Evolutionary conservation across 1,140 invertebrate genomes (phyloP).

Genomic region (Drosophila melanica): DNA sequence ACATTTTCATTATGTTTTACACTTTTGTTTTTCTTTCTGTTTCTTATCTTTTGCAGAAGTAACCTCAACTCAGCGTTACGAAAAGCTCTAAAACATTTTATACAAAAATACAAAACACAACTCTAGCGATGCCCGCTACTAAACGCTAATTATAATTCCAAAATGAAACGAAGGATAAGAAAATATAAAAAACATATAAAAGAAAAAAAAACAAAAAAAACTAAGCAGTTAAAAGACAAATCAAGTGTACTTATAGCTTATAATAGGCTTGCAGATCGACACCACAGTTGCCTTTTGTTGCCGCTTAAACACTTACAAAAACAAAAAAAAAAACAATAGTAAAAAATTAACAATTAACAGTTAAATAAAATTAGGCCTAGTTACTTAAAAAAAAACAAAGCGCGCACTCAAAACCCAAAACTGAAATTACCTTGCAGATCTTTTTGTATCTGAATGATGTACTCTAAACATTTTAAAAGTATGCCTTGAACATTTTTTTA

Average conservation of each 20-base stretch:
- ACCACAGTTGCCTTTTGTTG: conserved; percentile 49
- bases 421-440: conserved; percentile 48
- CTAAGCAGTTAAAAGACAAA: conserved; percentile 52
- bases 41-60: conserved; percentile 91
- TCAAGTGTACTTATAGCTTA: conserved; percentile 73
- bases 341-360: conserved; percentile 17
- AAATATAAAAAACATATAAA: conserved; percentile 23
- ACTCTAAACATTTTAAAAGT: conserved; percentile 3
- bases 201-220: conserved; percentile 35
- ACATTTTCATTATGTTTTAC: conserved; percentile 67
- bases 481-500: conserved; percentile 14
- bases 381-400: conserved; percentile 62
- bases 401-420: conserved; percentile 52
- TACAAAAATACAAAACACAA: conserved; percentile 39
- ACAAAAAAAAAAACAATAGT: not conserved
- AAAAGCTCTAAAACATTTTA: conserved; percentile 89
- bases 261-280: conserved; percentile 27
- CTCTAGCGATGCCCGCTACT: conserved; percentile 63
- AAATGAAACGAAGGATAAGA: conserved; percentile 43
- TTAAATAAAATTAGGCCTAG: conserved; percentile 66
- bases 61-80: conserved; percentile 94
- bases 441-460: conserved; percentile 24
- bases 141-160: conserved; percentile 39
- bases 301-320: conserved; percentile 21
- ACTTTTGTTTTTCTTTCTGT: conserved; percentile 73